Base-by-base conservation (phyloP, 2,113 vertebrate genomes). In the Xenopus laevis region DNA sequence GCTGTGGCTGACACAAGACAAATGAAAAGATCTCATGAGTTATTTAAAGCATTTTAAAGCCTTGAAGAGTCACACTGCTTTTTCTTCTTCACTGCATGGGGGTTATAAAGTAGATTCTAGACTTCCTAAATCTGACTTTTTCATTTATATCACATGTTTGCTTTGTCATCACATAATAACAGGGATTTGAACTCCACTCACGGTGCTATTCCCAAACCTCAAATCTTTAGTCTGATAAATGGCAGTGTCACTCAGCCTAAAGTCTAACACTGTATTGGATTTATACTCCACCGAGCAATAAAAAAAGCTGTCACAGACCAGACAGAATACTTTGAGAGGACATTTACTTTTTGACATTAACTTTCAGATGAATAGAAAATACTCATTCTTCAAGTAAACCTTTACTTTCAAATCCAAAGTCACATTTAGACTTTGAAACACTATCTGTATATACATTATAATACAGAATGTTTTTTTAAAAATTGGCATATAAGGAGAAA, bases 301-400 rank as follows among this genome's bases (percentile, higher is more conserved):
- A 67, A 67, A n/a, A 20, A 64, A 64, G 62, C 64, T 65, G 64
- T 65, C 64, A 65, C 64, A 45, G 4, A n/a, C 10, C 16, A 13
- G 30, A 64, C 27, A 11, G 40, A 46, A 46, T 65, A 46, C 45
- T 10, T 65, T 16, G 63, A 65, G 20, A 50, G 20, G 44, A 47
- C 18, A 50, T 23, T 20, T 67, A 20, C 46, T 50, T 50, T 67
- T 67, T 67, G 65, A 67, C 65, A 52, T 47, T n/a, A 16, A 55
- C 53, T 50, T 67, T 45, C 12, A 18, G 5, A 67, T 21, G 9
- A 52, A 21, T 18, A 17, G 65, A 66, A 66, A 50, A 47, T 66
- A 7, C n/a, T 18, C 15, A 45, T 46, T 16, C 33, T 46, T 65
- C 17, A 40, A 65, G 17, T 46, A 13, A 65, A 65, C 11, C 44